Conservation (phyloP, 1,140 invertebrate genomes). For the Hyposmocoma kahamanoa region DNA sequence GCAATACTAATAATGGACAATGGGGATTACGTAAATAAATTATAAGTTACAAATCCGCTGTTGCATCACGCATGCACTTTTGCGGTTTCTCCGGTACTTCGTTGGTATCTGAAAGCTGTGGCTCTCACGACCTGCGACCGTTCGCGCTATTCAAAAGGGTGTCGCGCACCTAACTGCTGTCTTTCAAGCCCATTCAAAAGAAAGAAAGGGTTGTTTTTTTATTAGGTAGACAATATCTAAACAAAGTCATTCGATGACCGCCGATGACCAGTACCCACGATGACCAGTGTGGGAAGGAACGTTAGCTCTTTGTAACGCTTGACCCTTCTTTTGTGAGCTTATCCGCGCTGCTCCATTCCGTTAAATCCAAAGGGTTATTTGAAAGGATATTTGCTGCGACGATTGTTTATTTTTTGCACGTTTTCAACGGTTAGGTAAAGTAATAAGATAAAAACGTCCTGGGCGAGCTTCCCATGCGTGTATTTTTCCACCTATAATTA, state of each 20-base stretch:
- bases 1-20: no score
- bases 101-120: not conserved
- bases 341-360: constrained; percentile 42
- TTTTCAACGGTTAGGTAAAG: constrained; percentile 52
- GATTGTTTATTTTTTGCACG: constrained; percentile 56
- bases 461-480: constrained; percentile 59
- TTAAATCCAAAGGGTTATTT: constrained; percentile 39
- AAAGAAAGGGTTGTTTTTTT: constrained; percentile 52
- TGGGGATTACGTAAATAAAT: no score
- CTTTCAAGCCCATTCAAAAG: constrained; percentile 44
- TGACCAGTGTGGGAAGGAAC: constrained; percentile 46
- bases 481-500: constrained; percentile 72
- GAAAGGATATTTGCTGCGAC: constrained; percentile 9
- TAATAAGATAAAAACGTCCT: constrained; percentile 50
- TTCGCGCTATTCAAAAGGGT: constrained; percentile 45
- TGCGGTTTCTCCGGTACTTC: no score
- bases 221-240: constrained; percentile 40
- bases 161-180: constrained; percentile 41
- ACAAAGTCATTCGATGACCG: constrained; percentile 60
- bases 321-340: constrained; percentile 48
- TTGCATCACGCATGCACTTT: no score
- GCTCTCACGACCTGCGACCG: constrained; percentile 21
- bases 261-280: constrained; percentile 59
- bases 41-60: no score
- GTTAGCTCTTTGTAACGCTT: constrained; percentile 39